phyloP scores from a whole-genome alignment of 2,113 vertebrate genomes.

The Bubo scandiacus region DNA sequence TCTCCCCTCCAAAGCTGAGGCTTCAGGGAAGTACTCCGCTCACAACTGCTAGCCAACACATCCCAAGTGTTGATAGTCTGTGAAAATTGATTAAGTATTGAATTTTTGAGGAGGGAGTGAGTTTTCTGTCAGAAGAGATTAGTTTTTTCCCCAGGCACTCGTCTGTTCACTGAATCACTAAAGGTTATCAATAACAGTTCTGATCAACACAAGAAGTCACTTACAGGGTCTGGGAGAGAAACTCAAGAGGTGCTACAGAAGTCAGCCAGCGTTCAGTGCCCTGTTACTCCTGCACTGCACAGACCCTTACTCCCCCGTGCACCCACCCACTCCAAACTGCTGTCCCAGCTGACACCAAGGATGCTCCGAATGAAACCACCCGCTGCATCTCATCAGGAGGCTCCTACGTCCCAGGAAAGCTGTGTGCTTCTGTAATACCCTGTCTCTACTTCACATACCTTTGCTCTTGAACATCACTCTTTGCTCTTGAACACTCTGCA shows the following conservation, averaged over 20 bases:
- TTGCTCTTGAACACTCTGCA: not conserved
- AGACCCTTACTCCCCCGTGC: not conserved
- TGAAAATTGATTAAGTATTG: not conserved
- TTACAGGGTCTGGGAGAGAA: not conserved
- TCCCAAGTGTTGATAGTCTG: not conserved
- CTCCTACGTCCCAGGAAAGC: not conserved
- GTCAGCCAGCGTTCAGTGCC: not conserved
- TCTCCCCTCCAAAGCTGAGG: not conserved
- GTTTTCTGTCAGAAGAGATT: not conserved
- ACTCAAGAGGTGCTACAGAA: not conserved
- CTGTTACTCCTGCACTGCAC: fast-evolving
- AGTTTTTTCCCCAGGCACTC: not conserved
- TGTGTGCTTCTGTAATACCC: not conserved
- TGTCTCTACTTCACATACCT: not conserved
- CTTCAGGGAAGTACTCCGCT: not conserved
- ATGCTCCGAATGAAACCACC: not conserved
- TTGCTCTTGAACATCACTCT: not conserved
- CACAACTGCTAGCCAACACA: not conserved
- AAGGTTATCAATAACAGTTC: not conserved
- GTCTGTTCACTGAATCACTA: not conserved
- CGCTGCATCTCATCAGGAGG: fast-evolving
- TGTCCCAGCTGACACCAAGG: not conserved
- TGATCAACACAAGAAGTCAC: not conserved
- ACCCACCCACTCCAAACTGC: not conserved
- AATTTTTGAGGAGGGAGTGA: not conserved